A percentile compares a stretch with the other conserved stretches of the same genome.
Conservation (phyloP, 2,113 vertebrate species). For the Siphamia tubifer region DNA sequence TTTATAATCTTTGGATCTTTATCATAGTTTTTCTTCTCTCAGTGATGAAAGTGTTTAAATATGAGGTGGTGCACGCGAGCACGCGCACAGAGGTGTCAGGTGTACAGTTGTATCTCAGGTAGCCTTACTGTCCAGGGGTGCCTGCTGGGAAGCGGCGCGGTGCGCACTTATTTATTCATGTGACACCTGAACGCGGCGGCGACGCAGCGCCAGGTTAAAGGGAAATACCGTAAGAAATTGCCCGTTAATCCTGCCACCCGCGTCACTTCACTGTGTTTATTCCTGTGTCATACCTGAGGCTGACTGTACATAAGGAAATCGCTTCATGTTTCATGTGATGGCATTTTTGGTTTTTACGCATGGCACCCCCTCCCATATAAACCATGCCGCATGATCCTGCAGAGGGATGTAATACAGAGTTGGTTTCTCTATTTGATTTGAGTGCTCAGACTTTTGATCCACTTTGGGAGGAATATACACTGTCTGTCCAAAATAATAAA, state of each 20-base stretch:
- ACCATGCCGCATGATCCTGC: background rate
- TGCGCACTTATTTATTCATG: slow-evolving; percentile 76
- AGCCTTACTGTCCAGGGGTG: slow-evolving; percentile 29
- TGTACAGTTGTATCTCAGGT: slow-evolving; percentile 66
- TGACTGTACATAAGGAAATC: background rate
- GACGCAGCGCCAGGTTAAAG: slow-evolving; percentile 24
- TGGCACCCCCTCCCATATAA: background rate
- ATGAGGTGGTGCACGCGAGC: background rate
- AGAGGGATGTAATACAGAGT: background rate
- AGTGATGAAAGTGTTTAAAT: background rate
- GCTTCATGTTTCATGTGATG: background rate
- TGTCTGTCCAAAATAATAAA: too few species aligned
- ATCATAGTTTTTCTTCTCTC: background rate
- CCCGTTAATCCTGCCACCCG: background rate
- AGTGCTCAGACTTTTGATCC: background rate
- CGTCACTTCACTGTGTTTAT: background rate
- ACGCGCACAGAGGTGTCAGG: slow-evolving; percentile 57
- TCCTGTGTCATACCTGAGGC: background rate
- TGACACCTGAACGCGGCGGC: slow-evolving; percentile 72
- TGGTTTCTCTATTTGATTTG: background rate
- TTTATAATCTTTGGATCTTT: background rate
- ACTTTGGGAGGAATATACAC: too few species aligned
- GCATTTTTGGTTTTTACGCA: background rate
- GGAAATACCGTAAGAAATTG: background rate
- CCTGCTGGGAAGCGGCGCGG: slow-evolving; percentile 62